Evolutionary conservation across 2,113 vertebrate species (phyloP), one percentile per base, ranked within the genome.

Genomic region (Pipra filicauda): DNA sequence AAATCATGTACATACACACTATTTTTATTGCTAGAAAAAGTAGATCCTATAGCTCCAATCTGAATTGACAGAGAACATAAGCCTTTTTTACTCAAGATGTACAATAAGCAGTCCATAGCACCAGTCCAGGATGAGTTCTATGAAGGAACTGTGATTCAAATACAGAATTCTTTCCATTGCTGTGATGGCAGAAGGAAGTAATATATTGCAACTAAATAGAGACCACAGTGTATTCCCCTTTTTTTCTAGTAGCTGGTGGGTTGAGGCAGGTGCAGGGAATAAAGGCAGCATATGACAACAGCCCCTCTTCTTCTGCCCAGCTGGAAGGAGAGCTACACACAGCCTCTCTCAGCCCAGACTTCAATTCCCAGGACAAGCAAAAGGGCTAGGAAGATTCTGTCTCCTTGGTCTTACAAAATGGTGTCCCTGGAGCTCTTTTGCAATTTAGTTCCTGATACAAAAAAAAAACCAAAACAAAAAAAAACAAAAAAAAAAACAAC

Each of bases 141-240:
- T 31, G 73, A 92, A 91, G 41, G 57, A 95, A 91, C 57, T 65
- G 51, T 51, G 65, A 77, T 61, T 94, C 41, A 83, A 79, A 79
- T 43, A 88, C 30, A 81, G 70, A 75, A 64, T 83, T 67, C 48
- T 85, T 93, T 90, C 69, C 59, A 64, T 88, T 90, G 71, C 31
- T 1, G 9, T 58, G 62, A 69, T 4, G 3, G 49, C 54, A 13
- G 71, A 89, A 84, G 70, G 52, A 95, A 92, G 84, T 52, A 15
- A 89, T 93, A 93, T 88, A 87, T 16, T 85, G 41, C 89, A 91
- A 35, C 44, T 82, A 39, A 91, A 94, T 33, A 97, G 58, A 95
- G 51, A 82, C 26, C 85, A 18, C 41, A 94, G 37, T 81, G 78
- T 89, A 75, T 52, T 87, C 78, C 44, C 35, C 21, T 61, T 74